These are phyloP conservation scores for Ophonus ardosiacus DNA, from an alignment of 2,888 invertebrate genomes.

Conservation along the genomic window DNA sequence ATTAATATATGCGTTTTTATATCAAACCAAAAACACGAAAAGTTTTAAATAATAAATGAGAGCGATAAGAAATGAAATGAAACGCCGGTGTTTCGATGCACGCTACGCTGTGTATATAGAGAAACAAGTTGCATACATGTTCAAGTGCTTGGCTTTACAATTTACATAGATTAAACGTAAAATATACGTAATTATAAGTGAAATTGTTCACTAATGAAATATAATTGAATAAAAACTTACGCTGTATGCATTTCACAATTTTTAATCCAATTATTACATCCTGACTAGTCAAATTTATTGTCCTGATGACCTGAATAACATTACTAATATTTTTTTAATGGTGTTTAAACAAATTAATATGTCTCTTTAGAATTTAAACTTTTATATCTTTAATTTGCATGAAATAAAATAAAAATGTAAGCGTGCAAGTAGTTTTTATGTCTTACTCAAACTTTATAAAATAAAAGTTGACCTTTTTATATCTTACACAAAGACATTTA, in stretches of 20 bases:
- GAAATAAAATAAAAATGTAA: background rate
- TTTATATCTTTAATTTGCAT: background rate
- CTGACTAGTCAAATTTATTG: background rate
- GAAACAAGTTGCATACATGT: slow-evolving; percentile 36
- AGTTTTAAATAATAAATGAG: slow-evolving; percentile 51
- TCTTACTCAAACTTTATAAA: background rate
- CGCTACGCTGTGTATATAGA: slow-evolving; percentile 14
- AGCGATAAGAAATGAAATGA: slow-evolving; percentile 37
- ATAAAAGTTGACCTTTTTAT: background rate
- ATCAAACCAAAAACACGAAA: slow-evolving; percentile 47
- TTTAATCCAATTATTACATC: slow-evolving; percentile 36
- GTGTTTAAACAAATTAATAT: background rate
- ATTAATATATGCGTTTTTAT: slow-evolving; percentile 49
- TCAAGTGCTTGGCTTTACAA: slow-evolving; percentile 13
- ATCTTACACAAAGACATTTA: background rate
- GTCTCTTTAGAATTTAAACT: background rate
- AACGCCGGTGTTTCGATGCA: slow-evolving; percentile 22
- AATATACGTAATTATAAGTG: slow-evolving; percentile 41
- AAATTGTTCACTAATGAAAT: slow-evolving; percentile 48
- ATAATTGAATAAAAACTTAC: slow-evolving; percentile 46
- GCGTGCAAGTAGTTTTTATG: background rate
- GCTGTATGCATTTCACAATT: slow-evolving; percentile 24
- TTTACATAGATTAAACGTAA: slow-evolving; percentile 43
- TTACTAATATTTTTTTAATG: background rate
- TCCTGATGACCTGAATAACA: background rate